phyloP scores from a whole-genome alignment of 2,797 vertebrate genomes.

The Coregonus ussuriensis region DNA sequence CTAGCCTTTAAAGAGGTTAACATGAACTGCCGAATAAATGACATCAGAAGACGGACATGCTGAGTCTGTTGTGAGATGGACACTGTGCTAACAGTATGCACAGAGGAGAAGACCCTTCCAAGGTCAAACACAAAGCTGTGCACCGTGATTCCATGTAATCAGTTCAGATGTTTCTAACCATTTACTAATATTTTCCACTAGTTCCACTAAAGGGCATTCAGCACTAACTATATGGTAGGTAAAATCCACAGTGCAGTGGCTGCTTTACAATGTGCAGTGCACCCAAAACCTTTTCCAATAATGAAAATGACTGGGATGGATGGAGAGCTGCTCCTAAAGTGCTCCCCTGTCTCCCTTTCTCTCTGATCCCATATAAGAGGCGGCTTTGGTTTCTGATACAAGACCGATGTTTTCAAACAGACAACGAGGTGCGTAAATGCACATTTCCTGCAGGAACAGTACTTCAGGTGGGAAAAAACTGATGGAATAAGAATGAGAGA shows the following conservation, averaged over 20 bases:
- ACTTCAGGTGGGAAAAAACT: neutral
- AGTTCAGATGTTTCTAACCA: too few relatives aligned
- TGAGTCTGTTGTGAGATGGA: too few relatives aligned
- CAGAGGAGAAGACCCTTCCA: too few relatives aligned
- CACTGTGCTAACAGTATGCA: too few relatives aligned
- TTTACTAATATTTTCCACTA: too few relatives aligned
- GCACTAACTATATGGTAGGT: neutral
- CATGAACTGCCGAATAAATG: too few relatives aligned
- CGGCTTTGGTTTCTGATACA: neutral
- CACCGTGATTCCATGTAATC: too few relatives aligned
- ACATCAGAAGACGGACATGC: too few relatives aligned
- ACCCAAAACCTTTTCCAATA: neutral
- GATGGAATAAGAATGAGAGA: neutral
- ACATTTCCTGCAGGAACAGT: conserved; percentile 2
- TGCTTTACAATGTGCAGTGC: neutral
- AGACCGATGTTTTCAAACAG: neutral
- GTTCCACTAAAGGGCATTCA: too few relatives aligned
- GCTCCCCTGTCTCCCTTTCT: neutral
- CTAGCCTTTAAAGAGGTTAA: too few relatives aligned
- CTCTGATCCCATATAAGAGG: neutral
- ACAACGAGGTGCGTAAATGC: neutral
- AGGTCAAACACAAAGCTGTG: too few relatives aligned
- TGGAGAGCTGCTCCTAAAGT: neutral
- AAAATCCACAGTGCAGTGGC: neutral
- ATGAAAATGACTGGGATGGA: neutral